Base-by-base conservation (phyloP, 2,888 invertebrate genomes). In the Argynnis bischoffii region DNA sequence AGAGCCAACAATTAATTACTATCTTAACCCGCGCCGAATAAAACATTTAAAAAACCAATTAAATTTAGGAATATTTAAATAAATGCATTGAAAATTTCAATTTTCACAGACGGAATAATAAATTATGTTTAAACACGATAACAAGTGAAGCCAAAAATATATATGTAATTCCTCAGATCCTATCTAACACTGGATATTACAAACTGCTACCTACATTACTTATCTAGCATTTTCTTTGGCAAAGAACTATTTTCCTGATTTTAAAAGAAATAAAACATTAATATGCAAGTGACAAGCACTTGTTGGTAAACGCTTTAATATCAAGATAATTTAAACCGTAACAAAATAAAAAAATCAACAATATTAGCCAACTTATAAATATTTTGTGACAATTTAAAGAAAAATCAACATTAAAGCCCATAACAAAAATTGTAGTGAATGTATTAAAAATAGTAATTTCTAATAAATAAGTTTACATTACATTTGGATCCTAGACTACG, bases 141-240 rank as follows among this genome's bases (percentile, higher is more conserved):
- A 57, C 56, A 66, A 67, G 61, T 67, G 64, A 70, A 67, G 67
- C 70, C 67, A 61, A 65, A 67, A 64, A 55, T 67, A 65, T 66
- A 63, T 51, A 63, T 26, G 21, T 51, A 66, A 61, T 70, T 71
- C 67, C 70, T 68, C 69, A 68, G 67, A 74, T 65, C 70, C 74
- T 74, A 72, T 47, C 73, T 72, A 75, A 35, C 67, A 64, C 61
- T 65, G 71, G 57, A 69, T 75, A 75, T 77, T 75, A 78, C 75
- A 77, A 75, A 74, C 72, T 46, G 41, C 67, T 67, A 72, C 63
- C 67, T 66, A 72, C 71, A 69, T 57, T 71, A 69, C 63, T 67
- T 73, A 66, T 72, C 74, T 75, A 77, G 66, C 69, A 70, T 70
- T 69, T 70, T 74, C 75, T 75, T 74, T 74, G 73, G 77, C 74